Evolutionary conservation across 2,113 vertebrate species (phyloP), one percentile per base, ranked within the genome.

Genomic region (Sprattus sprattus): DNA sequence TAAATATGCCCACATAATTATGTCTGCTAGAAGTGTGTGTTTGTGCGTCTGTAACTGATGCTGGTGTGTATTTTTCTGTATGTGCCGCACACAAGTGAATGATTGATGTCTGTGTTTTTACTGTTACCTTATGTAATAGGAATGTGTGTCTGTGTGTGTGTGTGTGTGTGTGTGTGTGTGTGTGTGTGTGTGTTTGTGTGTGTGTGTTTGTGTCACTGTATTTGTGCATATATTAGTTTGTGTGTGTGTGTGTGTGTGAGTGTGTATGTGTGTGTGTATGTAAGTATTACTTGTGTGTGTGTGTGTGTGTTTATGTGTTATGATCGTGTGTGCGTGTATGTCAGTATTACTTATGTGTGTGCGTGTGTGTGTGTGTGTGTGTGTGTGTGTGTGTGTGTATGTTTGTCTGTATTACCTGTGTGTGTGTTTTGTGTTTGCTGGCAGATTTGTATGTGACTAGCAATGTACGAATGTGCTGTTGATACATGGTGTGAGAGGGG

Each of bases 1-100:
- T 78, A 78, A 78, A 78, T 78, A 78, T 78, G 28, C 32, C 71
- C 71, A 78, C 25, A 78, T 78, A 78, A 78, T 78, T 78, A 78
- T 32, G 32, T 78, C 71, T 15, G 71, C 28, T 32, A 39, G 10
- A 32, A 75, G 9, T 44, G 25, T 39, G n/a, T 71, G 64, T 67
- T 9, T 67, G n/a, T 67, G 64, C 3, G 13, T 78, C 25, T 39
- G 32, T 39, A 78, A 78, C 71, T 44, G 32, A 15, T 78, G 71
- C 71, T 39, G 71, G 25, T 78, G 71, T 78, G 71, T 78, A 13
- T 78, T 67, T 64, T 64, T 6, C 4, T 64, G 22, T 25, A 75
- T 75, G 9, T 60, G 18, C 54, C 18, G 18, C 22, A 22, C 3
- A 57, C 52, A 60, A 60, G 54, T 60, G 28, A 78, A 78, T 32